Base-by-base conservation (phyloP, 2,797 vertebrate species). In the Chloroceryle inda region DNA sequence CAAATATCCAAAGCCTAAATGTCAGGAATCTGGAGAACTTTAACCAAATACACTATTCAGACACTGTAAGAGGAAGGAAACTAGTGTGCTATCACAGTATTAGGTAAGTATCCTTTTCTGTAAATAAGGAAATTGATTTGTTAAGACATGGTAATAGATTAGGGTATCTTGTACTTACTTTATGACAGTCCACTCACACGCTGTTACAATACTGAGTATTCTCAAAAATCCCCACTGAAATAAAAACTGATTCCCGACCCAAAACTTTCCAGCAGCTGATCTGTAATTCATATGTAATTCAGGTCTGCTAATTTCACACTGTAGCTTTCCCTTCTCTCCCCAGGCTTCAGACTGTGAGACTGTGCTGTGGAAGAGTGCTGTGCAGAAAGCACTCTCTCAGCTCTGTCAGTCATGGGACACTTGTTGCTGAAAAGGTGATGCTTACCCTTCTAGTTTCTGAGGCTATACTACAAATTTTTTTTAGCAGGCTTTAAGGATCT, bases 391-490 rank as follows among this genome's bases (percentile, higher is more conserved):
- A 66, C 35, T 81, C 64, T 67, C 61, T 81, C 47, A 67, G 37
- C 42, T 64, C 59, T 61, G 35, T 50, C 31, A 50, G 22, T 90
- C 62, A 63, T 3, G 31, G 80, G 53, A 80, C 66, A 88, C 42
- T 76, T 73, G 40, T 10, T 89, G 77, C 59, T 88, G 38, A 42
- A 92, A 94, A 78, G 9, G n/a, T 50, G 52, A 31, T n/a, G 55
- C 42, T 86, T 87, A 9, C 37, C 40, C 45, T 75, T 79, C 73
- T 33, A 64, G 38, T 20, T 68, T 55, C 38, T 67, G 85, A 79
- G 62, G 24, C 27, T 73, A 5, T 20, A 63, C 35, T 78, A 13
- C 6, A 1, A 3, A 64, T 37, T 77, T 64, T 15, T 52, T 52
- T 53, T 58, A 13, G 15, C 61, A 68, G 68, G 26, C 31, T 69